Conservation (phyloP, 2,113 vertebrate species). For the Sturnus vulgaris region DNA sequence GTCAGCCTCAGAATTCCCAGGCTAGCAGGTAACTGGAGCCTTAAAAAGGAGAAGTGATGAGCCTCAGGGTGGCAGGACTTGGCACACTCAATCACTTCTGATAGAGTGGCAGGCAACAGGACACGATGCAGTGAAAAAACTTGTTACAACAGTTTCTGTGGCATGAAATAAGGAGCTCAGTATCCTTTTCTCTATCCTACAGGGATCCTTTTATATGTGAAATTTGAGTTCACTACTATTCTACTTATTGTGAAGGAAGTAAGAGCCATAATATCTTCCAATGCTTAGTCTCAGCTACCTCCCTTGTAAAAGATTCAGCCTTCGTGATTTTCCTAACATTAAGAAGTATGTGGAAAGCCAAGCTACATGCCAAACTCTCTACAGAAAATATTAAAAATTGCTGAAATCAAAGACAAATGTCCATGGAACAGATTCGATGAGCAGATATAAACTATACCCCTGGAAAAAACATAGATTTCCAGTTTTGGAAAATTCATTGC, state of each 20-base stretch:
- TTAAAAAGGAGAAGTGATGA: not conserved
- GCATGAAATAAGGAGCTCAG: not conserved
- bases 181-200: not conserved
- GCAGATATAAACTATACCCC: not conserved
- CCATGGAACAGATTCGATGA: not conserved
- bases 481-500: not conserved
- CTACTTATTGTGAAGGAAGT: not conserved
- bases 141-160: not conserved
- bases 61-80: not conserved
- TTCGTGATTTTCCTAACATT: not conserved
- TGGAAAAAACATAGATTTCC: not conserved
- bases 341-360: not conserved
- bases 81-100: not conserved
- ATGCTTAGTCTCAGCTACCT: not conserved
- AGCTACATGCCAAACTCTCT: not conserved
- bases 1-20: not conserved
- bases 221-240: not conserved
- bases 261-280: not conserved
- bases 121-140: not conserved
- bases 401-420: not conserved
- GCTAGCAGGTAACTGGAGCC: not conserved
- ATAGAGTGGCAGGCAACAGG: not conserved
- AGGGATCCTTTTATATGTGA: not conserved
- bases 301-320: not conserved
- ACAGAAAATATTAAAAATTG: not conserved